Base-by-base conservation (phyloP, 2,113 vertebrate genomes). In the Raja brachyura region DNA sequence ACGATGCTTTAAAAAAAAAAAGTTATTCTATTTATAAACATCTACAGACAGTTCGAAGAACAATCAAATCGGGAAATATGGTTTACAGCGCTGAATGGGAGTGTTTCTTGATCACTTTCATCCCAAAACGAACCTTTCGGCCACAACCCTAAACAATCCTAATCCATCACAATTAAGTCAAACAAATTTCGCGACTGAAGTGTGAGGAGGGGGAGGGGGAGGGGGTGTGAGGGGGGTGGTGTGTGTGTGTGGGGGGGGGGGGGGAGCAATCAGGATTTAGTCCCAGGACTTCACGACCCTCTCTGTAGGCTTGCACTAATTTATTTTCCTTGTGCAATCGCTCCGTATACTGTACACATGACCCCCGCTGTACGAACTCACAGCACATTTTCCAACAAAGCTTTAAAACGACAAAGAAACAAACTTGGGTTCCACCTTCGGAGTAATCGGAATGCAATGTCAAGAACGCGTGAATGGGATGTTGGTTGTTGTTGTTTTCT, bases 11-110 rank as follows among this genome's bases (percentile, higher is more conserved):
- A 48, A 48, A 48, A 48, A 48, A 0, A 48, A 94, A 93, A 94
- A 85, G 93, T 76, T 76, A 70, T 94, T 93, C 77, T 93, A 94
- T 94, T 93, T 93, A 94, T 94, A 93, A 3, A 93, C 94, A 93
- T 94, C 90, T 92, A 7, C 93, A 93, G 78, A 76, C 2, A 28
- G 16, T 90, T 94, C 93, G 93, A 94, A 56, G 0, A 93, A 93
- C 94, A 93, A 94, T 94, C 93, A 94, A 93, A 93, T 81, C 25
- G 20, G 86, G 81, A 63, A 93, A 76, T 93, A 93, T 93, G 3
- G 94, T 39, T 93, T 13, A 0, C 94, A 94, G 93, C 81, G 31
- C 93, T 94, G 93, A 94, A 93, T 93, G 94, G 93, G 94, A 94
- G 94, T 94, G 78, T 75, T 3, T 93, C 93, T 83, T 93, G 93